phyloP scores from a whole-genome alignment of 2,888 invertebrate genomes.

The Laothoe populi region DNA sequence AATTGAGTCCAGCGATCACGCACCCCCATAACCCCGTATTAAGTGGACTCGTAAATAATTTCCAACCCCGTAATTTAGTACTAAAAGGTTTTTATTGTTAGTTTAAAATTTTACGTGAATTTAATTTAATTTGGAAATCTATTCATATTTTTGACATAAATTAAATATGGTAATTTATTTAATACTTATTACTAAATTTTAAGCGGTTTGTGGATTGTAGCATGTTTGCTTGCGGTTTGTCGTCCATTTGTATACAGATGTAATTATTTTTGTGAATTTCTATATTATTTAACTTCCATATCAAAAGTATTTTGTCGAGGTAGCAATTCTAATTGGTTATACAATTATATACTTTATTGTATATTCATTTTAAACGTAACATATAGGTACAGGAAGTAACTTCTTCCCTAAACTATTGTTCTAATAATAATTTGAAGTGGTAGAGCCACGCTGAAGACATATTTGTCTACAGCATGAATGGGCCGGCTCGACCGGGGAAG shows the following conservation, averaged over 20 bases:
- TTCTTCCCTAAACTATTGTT: no score
- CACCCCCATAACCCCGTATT: constrained; percentile 33
- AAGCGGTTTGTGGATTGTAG: constrained; percentile 1
- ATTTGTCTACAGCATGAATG: no score
- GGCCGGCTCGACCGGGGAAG: no score
- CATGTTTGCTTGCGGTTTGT: constrained; percentile 3
- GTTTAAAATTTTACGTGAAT: constrained; percentile 15
- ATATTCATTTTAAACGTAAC: no score
- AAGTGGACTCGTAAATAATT: constrained; percentile 25
- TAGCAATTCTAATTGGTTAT: no score
- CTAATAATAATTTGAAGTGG: no score
- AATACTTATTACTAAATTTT: not conserved
- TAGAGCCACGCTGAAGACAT: no score
- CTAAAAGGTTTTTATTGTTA: constrained; percentile 16
- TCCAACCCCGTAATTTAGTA: constrained; percentile 17
- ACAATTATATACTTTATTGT: no score
- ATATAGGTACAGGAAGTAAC: no score
- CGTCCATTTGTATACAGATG: not conserved
- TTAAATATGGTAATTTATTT: constrained; percentile 11
- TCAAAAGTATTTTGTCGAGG: no score
- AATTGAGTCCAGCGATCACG: constrained; percentile 51
- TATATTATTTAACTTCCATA: not conserved
- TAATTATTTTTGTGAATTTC: not conserved
- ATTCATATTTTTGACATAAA: constrained; percentile 11
- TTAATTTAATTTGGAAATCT: constrained; percentile 6